Percentiles rank a stretch among this genome's conserved stretches.
Evolutionary conservation across 2,888 invertebrate species (phyloP).

Genomic region (Acutogordius australiensis): DNA sequence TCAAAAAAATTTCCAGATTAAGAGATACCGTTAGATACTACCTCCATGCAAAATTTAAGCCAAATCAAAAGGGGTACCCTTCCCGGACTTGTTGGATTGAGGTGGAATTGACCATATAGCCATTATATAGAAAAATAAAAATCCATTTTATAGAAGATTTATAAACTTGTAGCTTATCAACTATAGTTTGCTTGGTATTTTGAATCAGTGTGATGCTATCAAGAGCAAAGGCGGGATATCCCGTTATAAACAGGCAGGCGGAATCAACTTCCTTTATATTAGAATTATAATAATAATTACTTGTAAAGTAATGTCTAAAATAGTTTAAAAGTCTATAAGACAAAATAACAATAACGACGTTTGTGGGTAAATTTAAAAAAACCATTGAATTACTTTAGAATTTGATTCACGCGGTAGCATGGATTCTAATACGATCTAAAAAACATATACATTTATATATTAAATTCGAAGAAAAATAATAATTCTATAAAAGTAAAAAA

Average conservation of each 20-base stretch:
- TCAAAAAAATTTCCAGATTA: too few relatives aligned
- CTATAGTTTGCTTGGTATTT: slow-evolving; percentile 47
- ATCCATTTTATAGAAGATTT: too few relatives aligned
- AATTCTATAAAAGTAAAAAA: too few relatives aligned
- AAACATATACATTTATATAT: background rate
- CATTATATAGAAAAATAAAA: too few relatives aligned
- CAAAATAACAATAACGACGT: too few relatives aligned
- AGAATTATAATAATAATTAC: background rate
- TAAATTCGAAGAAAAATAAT: background rate
- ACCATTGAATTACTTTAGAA: slow-evolving; percentile 24
- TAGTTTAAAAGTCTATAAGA: background rate
- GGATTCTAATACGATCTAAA: slow-evolving; percentile 47
- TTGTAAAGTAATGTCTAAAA: slow-evolving; percentile 11
- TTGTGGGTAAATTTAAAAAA: slow-evolving; percentile 11
- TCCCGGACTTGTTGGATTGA: too few relatives aligned
- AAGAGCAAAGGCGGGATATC: slow-evolving; percentile 91
- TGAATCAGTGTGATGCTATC: slow-evolving; percentile 68
- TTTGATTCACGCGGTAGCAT: slow-evolving; percentile 31
- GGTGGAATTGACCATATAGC: too few relatives aligned
- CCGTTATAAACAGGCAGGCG: slow-evolving; percentile 64
- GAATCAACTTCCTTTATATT: slow-evolving; percentile 73
- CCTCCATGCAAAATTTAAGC: too few relatives aligned
- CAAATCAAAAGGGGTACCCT: too few relatives aligned
- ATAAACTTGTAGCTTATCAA: slow-evolving; percentile 34
- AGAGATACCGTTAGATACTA: too few relatives aligned